Evolutionary conservation across 2,888 invertebrate genomes (phyloP), one percentile per base, ranked within the genome.

Genomic region (Apamea anceps): DNA sequence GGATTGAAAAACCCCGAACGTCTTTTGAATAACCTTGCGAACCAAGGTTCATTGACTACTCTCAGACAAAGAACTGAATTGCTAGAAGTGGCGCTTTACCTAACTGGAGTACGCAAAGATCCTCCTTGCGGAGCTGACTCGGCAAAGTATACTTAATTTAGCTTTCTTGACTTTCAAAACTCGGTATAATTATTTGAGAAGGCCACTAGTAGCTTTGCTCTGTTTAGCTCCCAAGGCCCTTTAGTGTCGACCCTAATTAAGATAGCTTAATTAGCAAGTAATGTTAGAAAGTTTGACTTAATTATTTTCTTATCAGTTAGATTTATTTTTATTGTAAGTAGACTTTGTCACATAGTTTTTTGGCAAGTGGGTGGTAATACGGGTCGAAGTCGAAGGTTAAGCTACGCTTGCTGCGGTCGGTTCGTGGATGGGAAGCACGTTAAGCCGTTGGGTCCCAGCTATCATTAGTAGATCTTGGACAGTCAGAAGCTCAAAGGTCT

Each of bases 211-310:
- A 73, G 63, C 15, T 66, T 65, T 28, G 54, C 77, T 71, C 45
- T 81, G 63, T 77, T 76, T 71, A 62, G 37, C 45, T 32, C 65
- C 42, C 32, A 28, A 66, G n/a, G 32, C 42, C 66, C 48, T 67
- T 77, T 63, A 70, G 62, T 66, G 65, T 62, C 67, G 51, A 72
- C 82, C 77, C 42, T 77, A 73, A 86, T 82, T 82, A 86, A 77
- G 86, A 86, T 83, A 85, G 21, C 72, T 70, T 70, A 81, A 72
- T 85, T 82, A 86, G 37, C 72, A 81, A 75, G 18, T 85, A 68
- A 77, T 62, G 66, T 67, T 63, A 21, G 42, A 63, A 82, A 84
- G 66, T 77, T 81, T 54, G 7, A 42, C 28, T 73, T 66, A n/a
- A 85, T 70, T 66, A 66, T 73, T 76, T 28, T 48, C 45, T 70